phyloP scores from a whole-genome alignment of 2,888 invertebrate genomes.

The Agonopterix alstromeriana region DNA sequence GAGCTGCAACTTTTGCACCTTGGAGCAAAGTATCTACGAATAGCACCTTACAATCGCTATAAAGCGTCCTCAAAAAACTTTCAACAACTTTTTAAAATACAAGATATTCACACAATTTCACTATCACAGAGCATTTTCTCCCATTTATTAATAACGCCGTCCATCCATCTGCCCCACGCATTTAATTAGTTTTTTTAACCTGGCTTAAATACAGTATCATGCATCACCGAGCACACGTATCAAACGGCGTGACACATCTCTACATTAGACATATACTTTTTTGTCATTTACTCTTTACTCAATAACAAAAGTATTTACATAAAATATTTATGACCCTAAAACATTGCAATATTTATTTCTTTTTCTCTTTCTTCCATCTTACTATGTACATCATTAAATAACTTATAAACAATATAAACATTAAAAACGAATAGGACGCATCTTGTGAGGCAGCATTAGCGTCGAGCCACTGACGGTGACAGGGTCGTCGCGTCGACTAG shows the following conservation, averaged over 20 bases:
- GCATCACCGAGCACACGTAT: conserved; percentile 7
- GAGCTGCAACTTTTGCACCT: conserved; percentile 3
- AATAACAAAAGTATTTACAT: conserved; percentile 67
- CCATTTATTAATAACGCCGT: not conserved
- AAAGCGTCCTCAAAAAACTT: conserved; percentile 4
- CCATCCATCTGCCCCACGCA: not conserved
- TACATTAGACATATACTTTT: conserved; percentile 30
- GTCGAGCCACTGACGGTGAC: conserved; percentile 1
- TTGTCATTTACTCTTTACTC: conserved; percentile 66
- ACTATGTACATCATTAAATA: conserved; percentile 67
- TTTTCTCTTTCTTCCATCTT: conserved; percentile 46
- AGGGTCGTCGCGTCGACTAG: not conserved
- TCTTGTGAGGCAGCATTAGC: conserved; percentile 25
- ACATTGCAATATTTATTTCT: conserved; percentile 52
- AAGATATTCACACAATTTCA: conserved; percentile 6
- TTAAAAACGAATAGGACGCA: conserved; percentile 57
- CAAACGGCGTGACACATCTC: conserved; percentile 19
- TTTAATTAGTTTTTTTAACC: conserved; percentile 1
- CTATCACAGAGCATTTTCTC: conserved; percentile 10
- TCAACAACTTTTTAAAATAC: conserved; percentile 5
- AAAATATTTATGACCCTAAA: conserved; percentile 52
- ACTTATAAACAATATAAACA: conserved; percentile 70
- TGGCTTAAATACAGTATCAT: not conserved
- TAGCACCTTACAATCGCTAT: conserved; percentile 8
- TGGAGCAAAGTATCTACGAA: conserved; percentile 7